These are phyloP conservation scores for Protodeltote pygarga DNA, from an alignment of 2,888 invertebrate genomes.

Conservation along the genomic window DNA sequence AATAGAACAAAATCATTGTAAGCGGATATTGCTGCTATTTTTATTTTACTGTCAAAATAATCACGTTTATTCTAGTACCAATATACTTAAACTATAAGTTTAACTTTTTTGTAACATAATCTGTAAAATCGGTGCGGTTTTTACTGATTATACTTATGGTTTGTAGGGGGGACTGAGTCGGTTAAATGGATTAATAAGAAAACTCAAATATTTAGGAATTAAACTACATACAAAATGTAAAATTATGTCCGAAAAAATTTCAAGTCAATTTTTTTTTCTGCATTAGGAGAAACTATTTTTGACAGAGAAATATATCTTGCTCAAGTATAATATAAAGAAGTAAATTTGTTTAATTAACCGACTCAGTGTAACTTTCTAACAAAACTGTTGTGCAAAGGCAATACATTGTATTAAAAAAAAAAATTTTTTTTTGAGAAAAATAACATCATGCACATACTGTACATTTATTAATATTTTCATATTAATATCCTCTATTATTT, in stretches of 20 bases:
- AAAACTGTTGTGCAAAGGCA: too few relatives aligned
- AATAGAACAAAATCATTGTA: conserved; percentile 34
- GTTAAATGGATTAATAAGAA: too few relatives aligned
- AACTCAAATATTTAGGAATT: too few relatives aligned
- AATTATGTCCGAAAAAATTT: too few relatives aligned
- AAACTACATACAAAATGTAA: too few relatives aligned
- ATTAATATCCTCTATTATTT: too few relatives aligned
- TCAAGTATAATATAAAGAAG: too few relatives aligned
- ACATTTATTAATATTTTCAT: too few relatives aligned
- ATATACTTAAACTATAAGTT: conserved; percentile 25
- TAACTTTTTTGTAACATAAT: conserved; percentile 15
- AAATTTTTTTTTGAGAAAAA: too few relatives aligned
- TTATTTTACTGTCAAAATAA: conserved; percentile 15
- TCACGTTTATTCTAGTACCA: conserved; percentile 23
- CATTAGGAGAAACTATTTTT: conserved; percentile 21
- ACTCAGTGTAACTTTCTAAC: conserved; percentile 6
- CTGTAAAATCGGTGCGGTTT: conserved; percentile 11
- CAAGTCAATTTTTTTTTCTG: conserved; percentile 28
- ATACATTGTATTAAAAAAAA: too few relatives aligned
- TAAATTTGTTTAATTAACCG: conserved; percentile 2
- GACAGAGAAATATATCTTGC: neutral
- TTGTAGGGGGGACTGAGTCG: conserved; percentile 11
- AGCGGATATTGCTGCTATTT: conserved; percentile 33
- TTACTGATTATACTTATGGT: conserved; percentile 2
- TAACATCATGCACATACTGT: too few relatives aligned